Conservation (phyloP, 2,113 vertebrate genomes). For the Rutilus rutilus region DNA sequence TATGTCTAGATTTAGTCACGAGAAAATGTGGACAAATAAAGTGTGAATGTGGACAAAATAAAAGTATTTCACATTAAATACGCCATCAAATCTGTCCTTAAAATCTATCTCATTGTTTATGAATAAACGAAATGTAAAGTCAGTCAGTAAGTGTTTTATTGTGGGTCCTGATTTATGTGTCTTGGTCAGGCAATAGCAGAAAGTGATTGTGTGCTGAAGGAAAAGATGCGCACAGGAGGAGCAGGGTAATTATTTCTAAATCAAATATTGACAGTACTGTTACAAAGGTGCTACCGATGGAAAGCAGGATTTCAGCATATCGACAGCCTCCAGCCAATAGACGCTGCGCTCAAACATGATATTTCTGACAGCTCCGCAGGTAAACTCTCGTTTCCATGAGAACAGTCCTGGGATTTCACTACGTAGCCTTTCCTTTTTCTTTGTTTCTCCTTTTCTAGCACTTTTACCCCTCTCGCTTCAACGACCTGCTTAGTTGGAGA, state of each 20-base stretch:
- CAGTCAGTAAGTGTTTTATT: background rate
- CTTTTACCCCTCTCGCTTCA: background rate
- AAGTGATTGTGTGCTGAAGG: background rate
- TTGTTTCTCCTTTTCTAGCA: conserved; percentile 15
- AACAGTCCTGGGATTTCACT: conserved; percentile 24
- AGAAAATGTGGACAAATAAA: too few relatives aligned
- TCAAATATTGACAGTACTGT: background rate
- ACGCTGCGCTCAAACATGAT: background rate
- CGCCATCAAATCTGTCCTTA: too few relatives aligned
- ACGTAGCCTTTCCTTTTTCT: conserved; percentile 12
- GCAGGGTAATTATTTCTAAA: background rate
- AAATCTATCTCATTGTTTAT: too few relatives aligned
- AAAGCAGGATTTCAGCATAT: background rate
- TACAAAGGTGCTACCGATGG: background rate
- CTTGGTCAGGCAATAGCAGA: background rate
- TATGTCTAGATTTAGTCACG: too few relatives aligned
- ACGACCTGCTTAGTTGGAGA: conserved; percentile 20
- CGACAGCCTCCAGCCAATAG: background rate
- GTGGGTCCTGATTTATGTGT: background rate
- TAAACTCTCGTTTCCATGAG: conserved; percentile 32
- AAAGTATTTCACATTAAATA: too few relatives aligned
- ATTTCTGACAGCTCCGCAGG: conserved; percentile 34
- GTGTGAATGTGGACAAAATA: too few relatives aligned
- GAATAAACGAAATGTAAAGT: too few relatives aligned
- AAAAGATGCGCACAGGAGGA: background rate